These are phyloP conservation scores for Chironomus tepperi DNA, from an alignment of 1,140 invertebrate genomes.

Conservation along the genomic window DNA sequence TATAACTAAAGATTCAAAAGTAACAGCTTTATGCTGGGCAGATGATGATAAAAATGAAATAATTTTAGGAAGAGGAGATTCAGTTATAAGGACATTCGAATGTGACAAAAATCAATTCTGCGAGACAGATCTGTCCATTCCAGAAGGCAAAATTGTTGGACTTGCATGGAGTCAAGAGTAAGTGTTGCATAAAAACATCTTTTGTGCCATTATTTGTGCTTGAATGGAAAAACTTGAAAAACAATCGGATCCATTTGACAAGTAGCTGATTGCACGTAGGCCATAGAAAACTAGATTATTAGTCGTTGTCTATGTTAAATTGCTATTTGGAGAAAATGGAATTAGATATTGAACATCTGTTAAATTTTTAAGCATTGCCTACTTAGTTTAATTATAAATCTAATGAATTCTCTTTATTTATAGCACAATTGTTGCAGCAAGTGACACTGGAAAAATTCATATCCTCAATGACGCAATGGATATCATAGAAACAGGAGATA, in stretches of 20 bases:
- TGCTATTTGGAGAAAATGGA: no score
- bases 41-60: constrained; percentile 56
- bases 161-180: constrained; percentile 32
- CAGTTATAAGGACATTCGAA: constrained; percentile 31
- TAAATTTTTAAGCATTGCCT: not conserved
- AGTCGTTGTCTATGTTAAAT: no score
- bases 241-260: no score
- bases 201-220: no score
- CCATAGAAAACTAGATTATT: no score
- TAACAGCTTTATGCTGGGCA: constrained; percentile 62
- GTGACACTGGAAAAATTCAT: constrained; percentile 33
- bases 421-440: constrained; percentile 33
- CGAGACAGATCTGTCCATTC: constrained; percentile 27
- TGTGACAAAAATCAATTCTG: constrained; percentile 26
- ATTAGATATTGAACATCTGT: no score
- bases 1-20: constrained; percentile 43
- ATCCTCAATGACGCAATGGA: constrained; percentile 26
- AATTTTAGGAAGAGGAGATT: constrained; percentile 45
- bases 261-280: no score
- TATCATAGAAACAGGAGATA: constrained; percentile 31
- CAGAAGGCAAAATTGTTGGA: constrained; percentile 33
- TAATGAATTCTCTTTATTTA: no score
- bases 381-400: not conserved
- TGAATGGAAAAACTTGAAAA: no score
- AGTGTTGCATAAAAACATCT: not conserved